Conservation (phyloP, 2,888 invertebrate species). For the Matsumyia berberina region DNA sequence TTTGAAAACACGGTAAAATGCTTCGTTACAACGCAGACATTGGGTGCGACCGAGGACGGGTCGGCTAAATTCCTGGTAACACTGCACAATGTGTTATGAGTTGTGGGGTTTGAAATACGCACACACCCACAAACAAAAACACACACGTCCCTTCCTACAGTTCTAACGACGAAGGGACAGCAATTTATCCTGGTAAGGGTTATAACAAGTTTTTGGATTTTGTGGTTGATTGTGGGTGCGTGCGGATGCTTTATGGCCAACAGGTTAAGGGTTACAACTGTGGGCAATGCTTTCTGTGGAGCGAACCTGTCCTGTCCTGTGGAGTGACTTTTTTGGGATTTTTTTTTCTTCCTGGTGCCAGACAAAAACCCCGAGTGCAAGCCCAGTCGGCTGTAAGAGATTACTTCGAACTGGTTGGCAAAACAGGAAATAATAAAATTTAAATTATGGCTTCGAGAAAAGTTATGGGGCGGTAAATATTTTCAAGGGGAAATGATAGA, state of each 20-base stretch:
- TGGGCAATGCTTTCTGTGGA: slow-evolving; percentile 23
- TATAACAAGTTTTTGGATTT: slow-evolving; percentile 55
- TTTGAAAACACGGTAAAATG: slow-evolving; percentile 29
- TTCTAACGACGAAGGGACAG: neutral
- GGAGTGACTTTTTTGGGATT: slow-evolving; percentile 1
- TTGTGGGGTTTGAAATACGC: neutral
- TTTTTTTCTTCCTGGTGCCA: slow-evolving; percentile 17
- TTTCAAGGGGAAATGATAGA: slow-evolving; percentile 19
- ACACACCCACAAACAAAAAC: neutral
- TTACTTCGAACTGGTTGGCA: slow-evolving; percentile 55
- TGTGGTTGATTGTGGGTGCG: slow-evolving; percentile 63
- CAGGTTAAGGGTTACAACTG: slow-evolving; percentile 70
- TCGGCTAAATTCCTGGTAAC: neutral
- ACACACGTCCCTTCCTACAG: neutral
- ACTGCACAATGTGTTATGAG: neutral
- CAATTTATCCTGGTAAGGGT: slow-evolving; percentile 23
- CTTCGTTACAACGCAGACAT: slow-evolving; percentile 26
- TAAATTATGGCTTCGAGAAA: slow-evolving; percentile 52
- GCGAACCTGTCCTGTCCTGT: neutral
- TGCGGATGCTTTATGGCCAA: slow-evolving; percentile 68
- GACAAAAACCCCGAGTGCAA: slow-evolving; percentile 39
- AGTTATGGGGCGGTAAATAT: slow-evolving; percentile 10
- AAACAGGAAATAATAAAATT: slow-evolving; percentile 74
- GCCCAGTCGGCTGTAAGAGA: slow-evolving; percentile 54
- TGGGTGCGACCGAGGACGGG: neutral